Percentiles rank a stretch among this genome's conserved stretches.
These are phyloP conservation scores for Taphrorychus bicolor DNA, from an alignment of 2,888 invertebrate genomes.

Conservation along the genomic window DNA sequence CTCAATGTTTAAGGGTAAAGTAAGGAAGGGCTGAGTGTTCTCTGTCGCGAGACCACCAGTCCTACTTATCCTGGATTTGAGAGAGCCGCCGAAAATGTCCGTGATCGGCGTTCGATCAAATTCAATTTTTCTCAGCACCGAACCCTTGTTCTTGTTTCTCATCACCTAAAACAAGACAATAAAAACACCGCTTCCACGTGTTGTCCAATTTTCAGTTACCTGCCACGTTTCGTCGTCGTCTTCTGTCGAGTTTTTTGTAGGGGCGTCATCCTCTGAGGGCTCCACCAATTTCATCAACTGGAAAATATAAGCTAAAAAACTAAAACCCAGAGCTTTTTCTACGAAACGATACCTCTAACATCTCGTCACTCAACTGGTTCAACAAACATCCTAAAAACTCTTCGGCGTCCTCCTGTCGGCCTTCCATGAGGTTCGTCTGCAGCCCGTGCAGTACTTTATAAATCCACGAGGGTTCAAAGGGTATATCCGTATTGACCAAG, in stretches of 20 bases:
- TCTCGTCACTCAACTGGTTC: constrained; percentile 95
- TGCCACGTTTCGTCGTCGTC: constrained; percentile 71
- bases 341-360: constrained; percentile 86
- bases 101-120: constrained; percentile 87
- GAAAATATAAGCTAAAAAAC: constrained; percentile 41
- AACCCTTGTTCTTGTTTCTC: constrained; percentile 87
- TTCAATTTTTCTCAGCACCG: constrained; percentile 84
- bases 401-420: constrained; percentile 96
- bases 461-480: constrained; percentile 89
- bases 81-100: constrained; percentile 91
- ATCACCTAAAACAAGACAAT: constrained; percentile 66
- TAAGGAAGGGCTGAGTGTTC: constrained; percentile 95
- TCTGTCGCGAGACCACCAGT: constrained; percentile 81
- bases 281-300: constrained; percentile 64
- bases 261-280: constrained; percentile 43
- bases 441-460: constrained; percentile 84
- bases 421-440: constrained; percentile 79
- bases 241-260: constrained; percentile 52
- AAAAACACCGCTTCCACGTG: not conserved
- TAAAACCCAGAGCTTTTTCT: no score
- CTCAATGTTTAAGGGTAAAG: constrained; percentile 93
- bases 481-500: constrained; percentile 71
- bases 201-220: constrained; percentile 56
- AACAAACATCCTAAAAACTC: constrained; percentile 93
- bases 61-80: constrained; percentile 82